Evolutionary conservation across 2,113 vertebrate species (phyloP), one percentile per base, ranked within the genome.

Genomic region (Hylia prasina): DNA sequence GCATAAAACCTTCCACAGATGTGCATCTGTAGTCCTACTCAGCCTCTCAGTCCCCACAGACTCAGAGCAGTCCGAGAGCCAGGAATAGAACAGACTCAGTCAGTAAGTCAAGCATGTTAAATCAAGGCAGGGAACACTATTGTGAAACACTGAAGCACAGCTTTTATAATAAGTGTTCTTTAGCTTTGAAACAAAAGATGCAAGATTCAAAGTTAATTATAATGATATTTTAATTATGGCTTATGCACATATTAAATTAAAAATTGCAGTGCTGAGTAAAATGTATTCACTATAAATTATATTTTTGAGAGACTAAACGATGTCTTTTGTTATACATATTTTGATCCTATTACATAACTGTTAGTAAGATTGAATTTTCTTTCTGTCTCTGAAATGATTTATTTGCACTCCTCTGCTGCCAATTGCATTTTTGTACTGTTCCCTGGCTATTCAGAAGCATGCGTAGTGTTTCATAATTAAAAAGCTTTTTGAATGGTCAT

Each of bases 41-140:
- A 90, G 87, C 89, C 94, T 95, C 87, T 93, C 89, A 91, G 78
- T 95, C 96, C 97, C 97, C 73, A 96, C 91, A 95, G 96, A 91
- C 86, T 89, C 78, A 60, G 73, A 93, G 78, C 81, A 82, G 95
- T 84, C 80, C 90, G 39, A 82, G 75, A 97, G 97, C 97, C 94
- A 97, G 94, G 98, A 98, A 98, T 97, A 97, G 94, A 98, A 96
- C 93, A 91, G 89, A 89, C 94, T 97, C 96, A 95, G 86, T 92
- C 92, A 96, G 80, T 93, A 97, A 97, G 93, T 94, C 94, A 96
- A 96, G 95, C 79, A 93, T 97, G 93, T 93, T 93, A 97, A 97
- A 97, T 97, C 88, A 82, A 97, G 95, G 87, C 91, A 87, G 88
- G 66, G 84, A 96, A 92, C 73, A 94, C 83, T 87, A 90, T 70